These are phyloP conservation scores for Trissolcus japonicus DNA, from an alignment of 2,888 invertebrate genomes.

Conservation along the genomic window DNA sequence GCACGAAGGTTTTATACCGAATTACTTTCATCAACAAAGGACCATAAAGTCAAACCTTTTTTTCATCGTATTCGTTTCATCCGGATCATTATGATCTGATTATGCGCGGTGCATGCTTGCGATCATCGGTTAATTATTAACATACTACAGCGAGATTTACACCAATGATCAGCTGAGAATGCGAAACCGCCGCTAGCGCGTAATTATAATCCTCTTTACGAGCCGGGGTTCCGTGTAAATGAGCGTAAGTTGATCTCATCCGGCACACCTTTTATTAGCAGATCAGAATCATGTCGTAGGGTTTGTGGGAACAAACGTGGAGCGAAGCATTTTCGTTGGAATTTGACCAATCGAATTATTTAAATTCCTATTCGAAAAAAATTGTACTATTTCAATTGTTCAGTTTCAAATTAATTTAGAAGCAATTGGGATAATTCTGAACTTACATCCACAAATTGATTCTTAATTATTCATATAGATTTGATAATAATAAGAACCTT, in stretches of 20 bases:
- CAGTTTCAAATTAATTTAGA: too few relatives aligned
- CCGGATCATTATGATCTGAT: conserved; percentile 30
- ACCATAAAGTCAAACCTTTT: conserved; percentile 8
- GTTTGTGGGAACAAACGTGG: background rate
- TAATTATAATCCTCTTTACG: conserved; percentile 49
- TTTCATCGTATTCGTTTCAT: background rate
- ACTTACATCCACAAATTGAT: too few relatives aligned
- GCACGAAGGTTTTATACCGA: conserved; percentile 9
- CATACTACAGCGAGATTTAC: conserved; percentile 17
- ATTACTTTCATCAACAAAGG: conserved; percentile 28
- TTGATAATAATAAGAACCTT: too few relatives aligned
- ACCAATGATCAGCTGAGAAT: conserved; percentile 37
- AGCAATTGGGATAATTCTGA: too few relatives aligned
- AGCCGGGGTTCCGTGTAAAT: conserved; percentile 29
- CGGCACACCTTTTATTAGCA: conserved; percentile 41
- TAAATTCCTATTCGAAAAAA: too few relatives aligned
- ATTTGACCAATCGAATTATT: too few relatives aligned
- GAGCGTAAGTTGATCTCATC: conserved; percentile 44
- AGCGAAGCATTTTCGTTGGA: too few relatives aligned
- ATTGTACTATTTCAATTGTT: too few relatives aligned
- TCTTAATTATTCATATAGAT: too few relatives aligned
- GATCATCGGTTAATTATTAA: conserved; percentile 32
- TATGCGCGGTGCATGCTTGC: conserved; percentile 22
- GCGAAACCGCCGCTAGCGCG: conserved; percentile 28
- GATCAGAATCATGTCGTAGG: conserved; percentile 29